Evolutionary conservation across 2,113 vertebrate species (phyloP).

Genomic region (Vidua macroura): DNA sequence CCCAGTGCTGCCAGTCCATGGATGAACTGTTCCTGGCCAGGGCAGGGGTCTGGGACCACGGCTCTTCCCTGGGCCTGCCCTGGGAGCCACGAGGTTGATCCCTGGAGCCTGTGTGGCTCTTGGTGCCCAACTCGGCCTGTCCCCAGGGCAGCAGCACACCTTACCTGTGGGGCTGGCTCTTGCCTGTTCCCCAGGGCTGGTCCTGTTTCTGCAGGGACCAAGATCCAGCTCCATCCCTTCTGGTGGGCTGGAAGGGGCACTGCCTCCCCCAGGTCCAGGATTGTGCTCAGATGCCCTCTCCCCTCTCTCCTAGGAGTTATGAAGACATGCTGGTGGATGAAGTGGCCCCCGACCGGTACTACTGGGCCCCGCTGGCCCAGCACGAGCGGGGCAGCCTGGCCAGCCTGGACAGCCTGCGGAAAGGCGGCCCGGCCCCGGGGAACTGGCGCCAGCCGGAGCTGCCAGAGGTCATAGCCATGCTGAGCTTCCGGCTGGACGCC

Average conservation of each 20-base stretch:
- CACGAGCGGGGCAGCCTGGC: conserved; percentile 91
- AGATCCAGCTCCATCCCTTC: neutral
- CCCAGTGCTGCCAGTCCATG: too few species aligned
- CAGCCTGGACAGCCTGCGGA: conserved; percentile 90
- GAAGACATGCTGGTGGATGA: conserved; percentile 92
- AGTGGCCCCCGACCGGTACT: conserved; percentile 85
- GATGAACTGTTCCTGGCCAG: neutral
- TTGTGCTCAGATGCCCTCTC: fast-evolving
- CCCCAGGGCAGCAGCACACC: neutral
- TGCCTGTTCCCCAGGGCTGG: neutral
- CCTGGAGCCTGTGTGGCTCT: neutral
- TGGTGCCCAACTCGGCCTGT: fast-evolving
- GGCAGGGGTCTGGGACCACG: neutral
- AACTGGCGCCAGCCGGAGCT: conserved; percentile 93
- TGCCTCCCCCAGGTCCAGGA: fast-evolving
- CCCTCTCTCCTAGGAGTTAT: conserved; percentile 76
- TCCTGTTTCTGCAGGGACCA: fast-evolving
- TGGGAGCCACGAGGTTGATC: fast-evolving
- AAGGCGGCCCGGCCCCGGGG: conserved; percentile 74
- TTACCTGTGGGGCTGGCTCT: neutral
- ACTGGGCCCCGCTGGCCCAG: conserved; percentile 89
- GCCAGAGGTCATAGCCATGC: conserved; percentile 95
- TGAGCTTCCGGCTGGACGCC: conserved; percentile 89
- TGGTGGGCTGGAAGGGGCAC: neutral
- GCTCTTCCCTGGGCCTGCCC: neutral